Evolutionary conservation across 2,797 vertebrate genomes (phyloP).

Genomic region (Mycteria americana): DNA sequence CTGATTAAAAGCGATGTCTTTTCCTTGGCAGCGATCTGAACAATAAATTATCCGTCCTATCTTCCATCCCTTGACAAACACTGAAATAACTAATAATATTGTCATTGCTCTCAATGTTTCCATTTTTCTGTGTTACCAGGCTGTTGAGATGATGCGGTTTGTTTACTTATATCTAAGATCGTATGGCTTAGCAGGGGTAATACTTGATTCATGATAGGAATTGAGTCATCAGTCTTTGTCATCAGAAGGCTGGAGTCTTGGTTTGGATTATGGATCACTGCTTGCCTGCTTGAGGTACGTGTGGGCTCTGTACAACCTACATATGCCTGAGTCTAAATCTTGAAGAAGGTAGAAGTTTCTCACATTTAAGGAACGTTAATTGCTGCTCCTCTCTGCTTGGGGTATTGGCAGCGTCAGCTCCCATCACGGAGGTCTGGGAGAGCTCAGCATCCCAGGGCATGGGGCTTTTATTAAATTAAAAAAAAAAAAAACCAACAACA

Average conservation of each 20-base stretch:
- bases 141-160: background rate
- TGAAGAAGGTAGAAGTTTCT: background rate
- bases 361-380: background rate
- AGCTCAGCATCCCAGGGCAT: background rate
- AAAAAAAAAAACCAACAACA: background rate
- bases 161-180: background rate
- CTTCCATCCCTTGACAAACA: background rate
- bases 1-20: background rate
- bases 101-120: background rate
- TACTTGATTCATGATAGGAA: background rate
- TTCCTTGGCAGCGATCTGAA: background rate
- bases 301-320: background rate
- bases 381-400: background rate
- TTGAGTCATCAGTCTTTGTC: conserved; percentile 16
- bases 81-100: conserved; percentile 28
- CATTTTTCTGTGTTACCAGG: conserved; percentile 3
- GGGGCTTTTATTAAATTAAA: background rate
- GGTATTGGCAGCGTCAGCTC: background rate
- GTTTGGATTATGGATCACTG: background rate
- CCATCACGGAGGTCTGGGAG: background rate
- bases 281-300: background rate
- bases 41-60: background rate
- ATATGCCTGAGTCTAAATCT: background rate
- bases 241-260: background rate
- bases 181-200: background rate